Conservation (phyloP, 2,888 invertebrate genomes). For the Volucella zonaria region DNA sequence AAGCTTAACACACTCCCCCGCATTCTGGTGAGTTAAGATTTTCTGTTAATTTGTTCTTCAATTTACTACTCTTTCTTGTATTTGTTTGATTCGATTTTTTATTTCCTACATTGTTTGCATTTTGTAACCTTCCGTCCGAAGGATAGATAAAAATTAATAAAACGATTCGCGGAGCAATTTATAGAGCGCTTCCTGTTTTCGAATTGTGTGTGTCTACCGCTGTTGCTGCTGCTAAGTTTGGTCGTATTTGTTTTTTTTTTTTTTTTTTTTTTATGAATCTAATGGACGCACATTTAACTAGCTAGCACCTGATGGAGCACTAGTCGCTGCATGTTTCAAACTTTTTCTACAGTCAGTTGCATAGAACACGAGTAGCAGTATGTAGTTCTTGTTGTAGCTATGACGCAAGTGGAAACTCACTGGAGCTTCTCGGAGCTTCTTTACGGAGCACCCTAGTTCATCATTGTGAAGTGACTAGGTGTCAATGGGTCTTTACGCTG, state of each 20-base stretch:
- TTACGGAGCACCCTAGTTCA: constrained; percentile 13
- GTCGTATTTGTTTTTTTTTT: background rate
- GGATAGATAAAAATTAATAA: constrained; percentile 30
- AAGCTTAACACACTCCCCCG: constrained; percentile 45
- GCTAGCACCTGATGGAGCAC: constrained; percentile 47
- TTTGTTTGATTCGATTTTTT: constrained; percentile 25
- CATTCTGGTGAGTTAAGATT: constrained; percentile 59
- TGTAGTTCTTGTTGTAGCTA: background rate
- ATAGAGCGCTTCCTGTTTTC: constrained; percentile 65
- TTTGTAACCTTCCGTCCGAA: constrained; percentile 38
- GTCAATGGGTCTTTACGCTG: constrained; percentile 10
- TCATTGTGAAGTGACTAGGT: constrained; percentile 2
- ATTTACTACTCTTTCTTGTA: constrained; percentile 1
- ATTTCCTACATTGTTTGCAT: constrained; percentile 2
- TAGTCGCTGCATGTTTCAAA: constrained; percentile 54
- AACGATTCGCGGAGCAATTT: constrained; percentile 17
- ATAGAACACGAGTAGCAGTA: background rate
- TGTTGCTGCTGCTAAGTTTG: constrained; percentile 27
- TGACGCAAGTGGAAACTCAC: background rate
- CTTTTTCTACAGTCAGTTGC: constrained; percentile 17
- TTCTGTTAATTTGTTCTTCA: constrained; percentile 12
- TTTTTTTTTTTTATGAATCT: constrained; percentile 35
- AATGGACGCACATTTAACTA: constrained; percentile 21
- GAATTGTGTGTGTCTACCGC: constrained; percentile 26
- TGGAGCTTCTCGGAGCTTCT: background rate